These are phyloP conservation scores for cat (Felis catus) DNA, from an alignment of 2,113 vertebrate genomes.

Conservation along the genomic window F.catus_Fca126_mat1.0 CM031411.1:26124501-26125000, in stretches of 20 bases:
- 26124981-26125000: neutral
- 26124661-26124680: constrained; percentile 7
- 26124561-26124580: neutral
- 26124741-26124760: neutral
- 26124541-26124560: neutral
- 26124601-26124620: neutral
- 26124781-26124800: neutral
- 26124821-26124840: neutral
- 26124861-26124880: neutral
- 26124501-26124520: neutral
- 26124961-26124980: constrained; percentile 6
- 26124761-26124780: neutral
- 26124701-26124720: neutral
- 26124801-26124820: neutral
- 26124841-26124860: constrained; percentile 12
- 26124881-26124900: constrained; percentile 13
- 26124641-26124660: neutral
- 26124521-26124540: neutral
- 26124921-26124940: neutral
- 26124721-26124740: neutral
- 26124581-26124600: neutral
- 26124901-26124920: neutral
- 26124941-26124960: constrained; percentile 1
- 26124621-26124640: neutral
- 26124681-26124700: neutral